Base-by-base conservation (phyloP, 2,888 invertebrate species). In the Hirtodrosophila histrioides region DNA sequence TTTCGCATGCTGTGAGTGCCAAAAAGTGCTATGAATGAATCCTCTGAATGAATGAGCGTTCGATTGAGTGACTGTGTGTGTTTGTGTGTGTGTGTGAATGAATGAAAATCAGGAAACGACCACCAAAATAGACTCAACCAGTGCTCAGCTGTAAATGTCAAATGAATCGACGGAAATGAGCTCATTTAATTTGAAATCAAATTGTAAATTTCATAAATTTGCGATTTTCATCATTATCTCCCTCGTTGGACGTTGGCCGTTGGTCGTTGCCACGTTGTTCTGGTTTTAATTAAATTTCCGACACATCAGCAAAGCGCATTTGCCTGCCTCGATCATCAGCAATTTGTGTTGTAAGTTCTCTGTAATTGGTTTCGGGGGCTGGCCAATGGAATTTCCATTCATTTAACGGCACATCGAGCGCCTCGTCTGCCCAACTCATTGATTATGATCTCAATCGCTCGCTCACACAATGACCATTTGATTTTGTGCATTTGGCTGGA, bases 261-360 rank as follows among this genome's bases (percentile, higher is more conserved):
- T 44, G 69, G 39, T 40, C 43, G 45, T 17, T 68, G 39, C 40
- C 43, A 41, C 41, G 65, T 12, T 37, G 60, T 39, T 48, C 66
- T 65, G 69, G 37, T 86, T 76, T 83, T 82, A 82, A 82, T 82
- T 82, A 82, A 82, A 82, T 86, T 86, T 70, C 84, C 86, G 86
- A 86, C 82, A 83, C 72, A 79, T 75, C 79, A 69, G 72, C 60
- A 39, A 57, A 48, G 33, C 55, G 73, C 46, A 62, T 69, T 55
- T 50, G 51, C 35, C 24, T 50, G 62, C 31, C 56, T 57, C 39
- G 53, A 61, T 61, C 58, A 35, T 48, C 51, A 36, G 49, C 66
- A 63, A 62, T 70, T 60, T 36, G 44, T 56, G 31, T 31, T 60
- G 67, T 63, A 56, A 75, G 71, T 49, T 75, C 58, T 37, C 63